Percentiles rank a stretch among this genome's conserved stretches.
These are phyloP conservation scores for Pseudanteris insignis DNA, from an alignment of 2,888 invertebrate genomes.

Conservation along the genomic window DNA sequence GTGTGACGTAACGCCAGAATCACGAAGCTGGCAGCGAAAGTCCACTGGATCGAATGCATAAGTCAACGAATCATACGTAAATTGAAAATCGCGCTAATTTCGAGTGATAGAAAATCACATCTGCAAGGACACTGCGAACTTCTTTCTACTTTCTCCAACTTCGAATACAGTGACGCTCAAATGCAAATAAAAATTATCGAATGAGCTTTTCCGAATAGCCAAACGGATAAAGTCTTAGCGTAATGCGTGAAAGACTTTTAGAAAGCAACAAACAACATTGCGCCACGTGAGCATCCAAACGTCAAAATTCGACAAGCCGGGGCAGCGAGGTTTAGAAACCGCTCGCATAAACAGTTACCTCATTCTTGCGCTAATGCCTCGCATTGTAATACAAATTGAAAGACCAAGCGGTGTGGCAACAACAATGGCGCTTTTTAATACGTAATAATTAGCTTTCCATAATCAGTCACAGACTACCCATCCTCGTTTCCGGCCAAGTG, in stretches of 20 bases:
- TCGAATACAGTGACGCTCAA: no score
- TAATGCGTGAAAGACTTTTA: background rate
- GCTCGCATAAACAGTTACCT: slow-evolving; percentile 15
- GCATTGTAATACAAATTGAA: slow-evolving; percentile 27
- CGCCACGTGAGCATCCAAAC: no score
- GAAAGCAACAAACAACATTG: no score
- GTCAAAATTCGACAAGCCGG: slow-evolving; percentile 22
- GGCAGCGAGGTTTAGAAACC: slow-evolving; percentile 8
- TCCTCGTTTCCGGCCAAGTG: slow-evolving; percentile 34
- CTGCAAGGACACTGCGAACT: slow-evolving; percentile 32
- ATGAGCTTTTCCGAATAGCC: no score
- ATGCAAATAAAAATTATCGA: no score
- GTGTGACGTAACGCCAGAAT: no score
- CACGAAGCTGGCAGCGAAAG: slow-evolving; percentile 1
- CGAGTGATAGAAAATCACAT: slow-evolving; percentile 40
- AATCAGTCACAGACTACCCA: slow-evolving; percentile 19
- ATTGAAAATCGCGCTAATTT: slow-evolving; percentile 16
- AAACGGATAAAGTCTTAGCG: no score
- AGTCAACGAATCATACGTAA: slow-evolving; percentile 1
- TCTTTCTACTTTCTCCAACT: slow-evolving; percentile 42
- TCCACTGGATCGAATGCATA: background rate
- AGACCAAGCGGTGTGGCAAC: slow-evolving; percentile 25
- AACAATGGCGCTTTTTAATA: slow-evolving; percentile 34
- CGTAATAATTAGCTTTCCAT: slow-evolving; percentile 33
- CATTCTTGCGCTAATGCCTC: slow-evolving; percentile 15